A percentile compares a stretch with the other conserved stretches of the same genome.
phyloP scores from a whole-genome alignment of 2,888 invertebrate species.

The Idaea dimidiata region DNA sequence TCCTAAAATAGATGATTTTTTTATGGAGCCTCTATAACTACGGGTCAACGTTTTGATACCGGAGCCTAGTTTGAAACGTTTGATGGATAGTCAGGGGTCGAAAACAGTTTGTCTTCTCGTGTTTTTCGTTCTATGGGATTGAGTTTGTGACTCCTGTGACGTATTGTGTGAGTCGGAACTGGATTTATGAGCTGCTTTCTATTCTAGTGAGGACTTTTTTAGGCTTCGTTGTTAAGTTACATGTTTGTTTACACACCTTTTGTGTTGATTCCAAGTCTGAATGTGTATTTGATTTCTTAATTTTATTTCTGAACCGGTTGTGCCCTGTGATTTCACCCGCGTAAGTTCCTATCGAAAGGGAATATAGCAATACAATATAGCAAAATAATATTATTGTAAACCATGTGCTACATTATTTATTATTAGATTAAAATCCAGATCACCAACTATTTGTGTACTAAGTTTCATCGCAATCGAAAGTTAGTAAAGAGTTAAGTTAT shows the following conservation, averaged over 20 bases:
- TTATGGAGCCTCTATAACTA: background rate
- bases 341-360: no score
- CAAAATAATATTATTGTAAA: no score
- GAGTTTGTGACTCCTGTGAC: slow-evolving; percentile 35
- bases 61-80: slow-evolving; percentile 60
- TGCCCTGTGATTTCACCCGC: no score
- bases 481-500: no score
- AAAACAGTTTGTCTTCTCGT: slow-evolving; percentile 48
- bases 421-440: no score
- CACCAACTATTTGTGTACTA: no score
- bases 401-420: no score
- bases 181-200: slow-evolving; percentile 24
- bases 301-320: background rate
- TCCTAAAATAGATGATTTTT: slow-evolving; percentile 15
- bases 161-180: slow-evolving; percentile 33
- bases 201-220: background rate
- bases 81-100: slow-evolving; percentile 65
- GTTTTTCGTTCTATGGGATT: slow-evolving; percentile 35
- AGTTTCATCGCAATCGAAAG: no score
- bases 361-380: no score
- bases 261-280: background rate
- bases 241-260: background rate
- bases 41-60: slow-evolving; percentile 10
- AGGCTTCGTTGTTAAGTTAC: background rate
- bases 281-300: background rate